A percentile compares a stretch with the other conserved stretches of the same genome.
These are phyloP conservation scores for Drosophila ustulata DNA, from an alignment of 2,888 invertebrate species.

Conservation along the genomic window DNA sequence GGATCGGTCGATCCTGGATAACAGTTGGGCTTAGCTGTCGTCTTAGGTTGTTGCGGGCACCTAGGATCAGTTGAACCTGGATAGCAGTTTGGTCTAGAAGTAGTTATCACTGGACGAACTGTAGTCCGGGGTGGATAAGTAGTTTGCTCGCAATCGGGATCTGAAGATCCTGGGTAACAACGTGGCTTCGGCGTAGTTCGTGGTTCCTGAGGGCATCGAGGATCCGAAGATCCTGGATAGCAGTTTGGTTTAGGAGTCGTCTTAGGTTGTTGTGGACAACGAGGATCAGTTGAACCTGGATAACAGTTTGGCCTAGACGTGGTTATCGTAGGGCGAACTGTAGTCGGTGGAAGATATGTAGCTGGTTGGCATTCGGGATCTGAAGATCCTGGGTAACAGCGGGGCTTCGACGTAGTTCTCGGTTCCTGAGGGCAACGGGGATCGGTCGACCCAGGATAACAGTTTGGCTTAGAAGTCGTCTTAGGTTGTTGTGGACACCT, in stretches of 20 bases:
- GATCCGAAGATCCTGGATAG: slow-evolving; percentile 79
- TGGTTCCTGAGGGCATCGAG: neutral
- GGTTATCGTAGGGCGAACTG: neutral
- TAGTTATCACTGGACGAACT: neutral
- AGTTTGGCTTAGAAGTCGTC: neutral
- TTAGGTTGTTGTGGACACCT: neutral
- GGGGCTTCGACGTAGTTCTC: neutral
- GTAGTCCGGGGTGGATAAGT: no score
- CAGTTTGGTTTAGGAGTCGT: slow-evolving; percentile 51
- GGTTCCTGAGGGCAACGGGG: neutral
- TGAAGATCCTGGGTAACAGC: neutral
- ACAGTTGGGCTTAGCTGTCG: neutral
- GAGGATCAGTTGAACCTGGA: slow-evolving; percentile 77
- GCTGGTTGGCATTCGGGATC: neutral
- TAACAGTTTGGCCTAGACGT: slow-evolving; percentile 55
- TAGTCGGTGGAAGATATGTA: neutral
- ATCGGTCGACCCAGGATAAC: neutral
- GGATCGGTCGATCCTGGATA: slow-evolving; percentile 77
- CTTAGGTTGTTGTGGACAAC: slow-evolving; percentile 24
- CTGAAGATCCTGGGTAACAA: no score
- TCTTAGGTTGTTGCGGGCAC: neutral
- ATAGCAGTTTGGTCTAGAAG: neutral
- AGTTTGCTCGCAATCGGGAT: no score
- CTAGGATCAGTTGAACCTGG: neutral
- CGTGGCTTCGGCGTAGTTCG: no score